Evolutionary conservation across 2,113 vertebrate genomes (phyloP).

Genomic region (Coryphaenoides rupestris): DNA sequence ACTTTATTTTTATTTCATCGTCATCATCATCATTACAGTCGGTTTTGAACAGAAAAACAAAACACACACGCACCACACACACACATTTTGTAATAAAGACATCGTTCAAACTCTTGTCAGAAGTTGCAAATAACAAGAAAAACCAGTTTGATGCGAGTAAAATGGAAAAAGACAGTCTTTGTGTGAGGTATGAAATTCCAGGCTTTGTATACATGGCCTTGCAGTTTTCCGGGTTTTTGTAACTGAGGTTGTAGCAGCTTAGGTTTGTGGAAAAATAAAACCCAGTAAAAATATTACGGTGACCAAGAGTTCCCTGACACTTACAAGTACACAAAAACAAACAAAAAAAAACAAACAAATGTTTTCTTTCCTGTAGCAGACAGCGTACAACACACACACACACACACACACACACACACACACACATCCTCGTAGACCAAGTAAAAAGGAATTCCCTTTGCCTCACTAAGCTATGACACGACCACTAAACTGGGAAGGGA

Average conservation of each 20-base stretch:
- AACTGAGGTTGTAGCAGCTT: constrained; percentile 78
- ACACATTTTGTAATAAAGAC: constrained; percentile 38
- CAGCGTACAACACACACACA: constrained; percentile 40
- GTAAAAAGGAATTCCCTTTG: constrained; percentile 29
- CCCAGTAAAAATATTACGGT: constrained; percentile 65
- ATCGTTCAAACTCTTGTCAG: constrained; percentile 48
- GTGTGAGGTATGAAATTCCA: constrained; percentile 74
- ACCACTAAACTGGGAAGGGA: constrained; percentile 26
- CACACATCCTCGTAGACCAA: constrained; percentile 40
- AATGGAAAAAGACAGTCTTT: constrained; percentile 61
- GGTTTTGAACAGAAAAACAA: constrained; percentile 30
- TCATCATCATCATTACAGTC: constrained; percentile 42
- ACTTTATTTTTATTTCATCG: constrained; percentile 17
- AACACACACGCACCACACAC: constrained; percentile 16
- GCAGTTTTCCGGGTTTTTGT: constrained; percentile 75
- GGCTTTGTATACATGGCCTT: constrained; percentile 59
- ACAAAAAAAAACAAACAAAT: constrained; percentile 2
- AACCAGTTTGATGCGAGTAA: constrained; percentile 66
- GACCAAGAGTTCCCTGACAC: constrained; percentile 73
- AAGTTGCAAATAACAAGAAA: constrained; percentile 55
- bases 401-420: too few species aligned
- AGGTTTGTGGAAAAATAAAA: constrained; percentile 66
- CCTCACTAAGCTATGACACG: constrained; percentile 38
- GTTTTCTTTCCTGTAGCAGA: constrained; percentile 38
- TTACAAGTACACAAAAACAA: constrained; percentile 52